phyloP scores from a whole-genome alignment of 2,888 invertebrate genomes.

The Cremastobaeus sp. region DNA sequence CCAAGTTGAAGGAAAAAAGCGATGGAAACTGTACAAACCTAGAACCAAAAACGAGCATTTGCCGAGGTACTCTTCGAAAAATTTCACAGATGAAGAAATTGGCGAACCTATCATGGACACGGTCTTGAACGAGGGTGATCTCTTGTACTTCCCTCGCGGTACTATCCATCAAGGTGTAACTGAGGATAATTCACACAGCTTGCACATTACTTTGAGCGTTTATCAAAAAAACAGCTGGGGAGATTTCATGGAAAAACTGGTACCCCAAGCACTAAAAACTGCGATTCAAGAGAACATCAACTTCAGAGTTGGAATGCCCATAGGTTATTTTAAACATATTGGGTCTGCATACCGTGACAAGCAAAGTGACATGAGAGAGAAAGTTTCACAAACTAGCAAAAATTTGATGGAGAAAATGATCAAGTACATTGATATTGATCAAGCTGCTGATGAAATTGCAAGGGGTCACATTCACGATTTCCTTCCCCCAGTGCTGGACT shows the following conservation, averaged over 20 bases:
- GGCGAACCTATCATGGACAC: constrained; percentile 89
- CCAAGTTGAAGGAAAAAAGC: constrained; percentile 96
- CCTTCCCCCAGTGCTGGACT: constrained; percentile 88
- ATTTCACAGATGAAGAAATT: constrained; percentile 86
- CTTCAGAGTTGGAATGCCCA: constrained; percentile 88
- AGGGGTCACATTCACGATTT: constrained; percentile 91
- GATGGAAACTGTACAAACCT: constrained; percentile 95
- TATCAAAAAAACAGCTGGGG: constrained; percentile 95
- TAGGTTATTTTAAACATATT: constrained; percentile 86
- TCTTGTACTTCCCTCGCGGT: constrained; percentile 95
- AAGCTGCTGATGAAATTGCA: constrained; percentile 91
- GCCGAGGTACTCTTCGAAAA: constrained; percentile 90
- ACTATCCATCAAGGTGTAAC: constrained; percentile 92
- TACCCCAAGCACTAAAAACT: constrained; percentile 86
- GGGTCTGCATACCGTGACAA: constrained; percentile 84
- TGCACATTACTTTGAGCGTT: constrained; percentile 95
- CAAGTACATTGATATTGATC: constrained; percentile 82
- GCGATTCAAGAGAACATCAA: constrained; percentile 86
- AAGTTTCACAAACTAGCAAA: constrained; percentile 11
- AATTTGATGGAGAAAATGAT: constrained; percentile 81
- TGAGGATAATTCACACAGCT: constrained; percentile 88
- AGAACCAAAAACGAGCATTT: constrained; percentile 83
- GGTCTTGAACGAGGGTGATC: constrained; percentile 89
- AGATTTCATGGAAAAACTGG: constrained; percentile 89
- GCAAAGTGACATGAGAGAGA: constrained; percentile 77